Base-by-base conservation (phyloP, 1,140 invertebrate genomes). In the Ylistrum balloti region DNA sequence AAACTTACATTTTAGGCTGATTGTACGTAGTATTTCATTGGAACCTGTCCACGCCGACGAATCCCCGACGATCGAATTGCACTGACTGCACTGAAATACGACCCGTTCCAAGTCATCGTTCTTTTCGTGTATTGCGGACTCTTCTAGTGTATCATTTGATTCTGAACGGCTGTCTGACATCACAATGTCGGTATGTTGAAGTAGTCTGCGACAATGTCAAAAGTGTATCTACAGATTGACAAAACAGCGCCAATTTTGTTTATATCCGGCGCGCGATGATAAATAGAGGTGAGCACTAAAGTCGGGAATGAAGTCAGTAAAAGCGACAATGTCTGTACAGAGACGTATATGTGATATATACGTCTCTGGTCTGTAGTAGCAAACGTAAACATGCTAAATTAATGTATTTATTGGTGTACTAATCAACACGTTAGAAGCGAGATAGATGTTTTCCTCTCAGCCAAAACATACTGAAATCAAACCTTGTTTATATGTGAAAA, bases 61-160 rank as follows among this genome's bases (percentile, higher is more conserved):
- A 32, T 90, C 89, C n/a, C 89, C 89, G 20, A 90, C 33, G 85
- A 90, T 35, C n/a, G 89, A 87, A 35, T 38, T 90, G 32, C 89
- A 90, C 5, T 90, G 38, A 33, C 86, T 48, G 33, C 89, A 90
- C 33, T 90, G 89, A 13, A 90, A 87, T 0, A 90, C 45, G 9
- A 90, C 32, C 11, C 33, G 48, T 10, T 87, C 41, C 20, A 33
- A 28, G 0, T 85, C 85, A n/a, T 89, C 85, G 33, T 88, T 74
- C 22, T 89, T 34, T 33, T 89, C 88, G 33, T 85, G 48, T 85
- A 33, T 34, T 33, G 32, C 22, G n/a, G 22, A 45, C 10, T 89
- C 17, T 0, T 89, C 88, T 20, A 17, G 35, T 10, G 34, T 88
- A n/a, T 38, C 45, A 45, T 32, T 88, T 33, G 33, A 45, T 35